These are phyloP conservation scores for Hypomesus transpacificus DNA, from an alignment of 2,113 vertebrate species.

Conservation along the genomic window DNA sequence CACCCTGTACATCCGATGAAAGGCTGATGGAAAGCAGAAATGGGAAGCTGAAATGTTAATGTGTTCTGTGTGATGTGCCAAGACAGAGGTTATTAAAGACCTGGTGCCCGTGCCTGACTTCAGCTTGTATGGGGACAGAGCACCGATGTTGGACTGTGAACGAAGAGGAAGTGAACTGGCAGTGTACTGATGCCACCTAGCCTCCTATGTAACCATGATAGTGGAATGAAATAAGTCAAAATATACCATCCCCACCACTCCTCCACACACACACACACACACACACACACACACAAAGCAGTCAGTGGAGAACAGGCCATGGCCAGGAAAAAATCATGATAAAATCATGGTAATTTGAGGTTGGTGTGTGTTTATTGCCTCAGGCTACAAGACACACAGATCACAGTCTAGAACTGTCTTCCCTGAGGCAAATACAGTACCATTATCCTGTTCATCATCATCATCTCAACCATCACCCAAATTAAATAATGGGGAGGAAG, in stretches of 20 bases:
- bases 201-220: too few relatives aligned
- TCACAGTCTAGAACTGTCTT: neutral
- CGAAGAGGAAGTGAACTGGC: neutral
- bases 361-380: neutral
- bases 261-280: conserved; percentile 16
- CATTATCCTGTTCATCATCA: neutral
- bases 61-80: conserved; percentile 9
- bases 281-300: neutral
- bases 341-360: neutral
- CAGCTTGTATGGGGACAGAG: neutral
- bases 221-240: too few relatives aligned
- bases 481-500: neutral
- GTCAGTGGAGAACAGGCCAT: neutral
- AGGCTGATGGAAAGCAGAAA: conserved; percentile 2
- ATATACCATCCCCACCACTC: neutral
- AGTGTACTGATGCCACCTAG: too few relatives aligned
- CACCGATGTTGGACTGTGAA: neutral
- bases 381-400: neutral
- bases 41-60: conserved; percentile 12
- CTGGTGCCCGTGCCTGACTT: neutral
- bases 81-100: conserved; percentile 14
- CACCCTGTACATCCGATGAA: neutral
- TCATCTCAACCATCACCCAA: neutral
- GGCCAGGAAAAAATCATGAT: neutral
- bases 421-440: neutral